phyloP scores from a whole-genome alignment of 1,140 invertebrate species.

The Portunus trituberculatus region DNA sequence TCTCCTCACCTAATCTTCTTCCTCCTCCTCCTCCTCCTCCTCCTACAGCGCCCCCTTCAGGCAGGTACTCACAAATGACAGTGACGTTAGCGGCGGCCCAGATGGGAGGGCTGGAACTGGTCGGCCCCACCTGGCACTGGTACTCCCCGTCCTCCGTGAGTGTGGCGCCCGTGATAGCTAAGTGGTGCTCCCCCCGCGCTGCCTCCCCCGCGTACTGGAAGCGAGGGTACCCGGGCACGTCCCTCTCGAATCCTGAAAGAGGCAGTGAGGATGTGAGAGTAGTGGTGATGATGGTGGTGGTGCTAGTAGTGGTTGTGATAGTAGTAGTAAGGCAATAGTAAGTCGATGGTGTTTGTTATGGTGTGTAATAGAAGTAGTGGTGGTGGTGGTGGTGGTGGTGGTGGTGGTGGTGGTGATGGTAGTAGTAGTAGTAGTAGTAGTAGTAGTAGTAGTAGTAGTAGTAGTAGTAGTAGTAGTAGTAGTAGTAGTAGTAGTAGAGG shows the following conservation, averaged over 20 bases:
- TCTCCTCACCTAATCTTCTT: not conserved
- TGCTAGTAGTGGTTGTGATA: no score
- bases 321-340: no score
- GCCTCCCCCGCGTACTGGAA: constrained; percentile 40
- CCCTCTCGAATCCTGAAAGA: constrained; percentile 33
- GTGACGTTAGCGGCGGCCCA: constrained; percentile 51
- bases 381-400: no score
- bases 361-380: no score
- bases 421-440: no score
- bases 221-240: constrained; percentile 34
- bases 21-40: not conserved
- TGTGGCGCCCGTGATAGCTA: constrained; percentile 35
- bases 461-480: no score
- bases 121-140: constrained; percentile 50
- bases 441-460: no score
- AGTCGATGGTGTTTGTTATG: no score
- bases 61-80: constrained; percentile 29
- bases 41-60: not conserved
- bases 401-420: no score
- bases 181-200: constrained; percentile 25
- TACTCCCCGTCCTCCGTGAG: constrained; percentile 56
- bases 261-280: not conserved
- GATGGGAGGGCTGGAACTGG: constrained; percentile 27
- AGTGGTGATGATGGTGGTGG: not conserved
- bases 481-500: no score